Evolutionary conservation across 2,797 vertebrate genomes (phyloP).

Genomic region (Tapirus indicus): DNA sequence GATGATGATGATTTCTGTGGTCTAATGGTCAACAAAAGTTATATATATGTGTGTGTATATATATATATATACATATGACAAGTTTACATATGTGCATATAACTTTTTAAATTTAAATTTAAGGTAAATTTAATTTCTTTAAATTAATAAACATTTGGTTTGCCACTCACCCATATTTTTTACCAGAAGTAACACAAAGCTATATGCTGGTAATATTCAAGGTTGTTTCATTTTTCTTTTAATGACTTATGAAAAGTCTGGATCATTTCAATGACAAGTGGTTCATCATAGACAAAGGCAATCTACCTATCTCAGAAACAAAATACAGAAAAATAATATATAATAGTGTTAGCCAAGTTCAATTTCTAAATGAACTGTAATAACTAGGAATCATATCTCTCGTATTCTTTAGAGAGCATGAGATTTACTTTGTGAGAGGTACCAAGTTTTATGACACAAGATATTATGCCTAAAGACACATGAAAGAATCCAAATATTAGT

Average conservation of each 20-base stretch:
- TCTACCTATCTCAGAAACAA: not conserved
- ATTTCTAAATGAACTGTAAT: not conserved
- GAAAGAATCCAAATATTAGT: constrained; percentile 57
- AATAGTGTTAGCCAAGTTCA: not conserved
- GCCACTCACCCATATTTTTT: not conserved
- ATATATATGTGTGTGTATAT: not conserved
- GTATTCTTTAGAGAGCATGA: not conserved
- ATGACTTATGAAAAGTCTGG: not conserved
- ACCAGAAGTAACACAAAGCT: not conserved
- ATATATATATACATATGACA: not conserved
- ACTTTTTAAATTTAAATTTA: not conserved
- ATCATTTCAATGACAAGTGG: not conserved
- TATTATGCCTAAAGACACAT: not conserved
- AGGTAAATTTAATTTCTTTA: not conserved
- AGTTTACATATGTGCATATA: not conserved
- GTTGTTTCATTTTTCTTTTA: not conserved
- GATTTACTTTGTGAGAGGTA: not conserved
- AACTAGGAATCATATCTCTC: not conserved
- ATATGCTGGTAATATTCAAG: not conserved
- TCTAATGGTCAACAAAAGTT: not conserved
- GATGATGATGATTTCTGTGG: not conserved
- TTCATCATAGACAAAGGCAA: not conserved
- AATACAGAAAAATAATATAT: not conserved
- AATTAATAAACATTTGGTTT: not conserved
- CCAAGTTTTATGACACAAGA: not conserved